Conservation (phyloP, 2,797 vertebrate species). For the Melanogrammus aeglefinus region DNA sequence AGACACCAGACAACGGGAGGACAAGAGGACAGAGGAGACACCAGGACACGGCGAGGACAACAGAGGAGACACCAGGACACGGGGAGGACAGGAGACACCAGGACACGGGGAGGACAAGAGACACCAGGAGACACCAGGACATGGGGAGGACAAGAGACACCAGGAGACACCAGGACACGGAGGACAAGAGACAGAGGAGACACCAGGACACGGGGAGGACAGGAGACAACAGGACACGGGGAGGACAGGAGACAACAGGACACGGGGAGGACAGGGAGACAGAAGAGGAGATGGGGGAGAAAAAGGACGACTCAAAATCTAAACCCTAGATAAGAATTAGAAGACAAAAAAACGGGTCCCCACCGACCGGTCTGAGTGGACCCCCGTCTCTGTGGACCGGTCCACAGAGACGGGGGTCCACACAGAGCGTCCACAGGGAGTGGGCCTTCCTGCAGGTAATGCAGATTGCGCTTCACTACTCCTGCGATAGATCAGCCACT, state of each 20-base stretch:
- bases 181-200: too few relatives aligned
- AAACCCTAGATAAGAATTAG: background rate
- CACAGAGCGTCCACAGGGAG: background rate
- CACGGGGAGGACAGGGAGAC: too few relatives aligned
- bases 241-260: background rate
- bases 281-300: background rate
- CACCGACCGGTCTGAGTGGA: background rate
- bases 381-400: too few relatives aligned
- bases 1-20: too few relatives aligned
- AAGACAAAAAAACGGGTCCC: background rate
- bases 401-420: too few relatives aligned
- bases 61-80: conserved; percentile 7
- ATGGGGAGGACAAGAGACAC: too few relatives aligned
- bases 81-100: background rate
- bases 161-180: too few relatives aligned
- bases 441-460: background rate
- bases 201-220: too few relatives aligned
- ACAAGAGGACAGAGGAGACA: too few relatives aligned
- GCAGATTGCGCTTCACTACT: background rate
- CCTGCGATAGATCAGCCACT: background rate
- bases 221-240: background rate
- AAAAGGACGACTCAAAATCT: background rate
- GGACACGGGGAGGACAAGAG: too few relatives aligned
- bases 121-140: background rate
- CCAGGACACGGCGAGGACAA: background rate